Conservation (phyloP, 2,888 invertebrate species). For the Plutella xylostella region DNA sequence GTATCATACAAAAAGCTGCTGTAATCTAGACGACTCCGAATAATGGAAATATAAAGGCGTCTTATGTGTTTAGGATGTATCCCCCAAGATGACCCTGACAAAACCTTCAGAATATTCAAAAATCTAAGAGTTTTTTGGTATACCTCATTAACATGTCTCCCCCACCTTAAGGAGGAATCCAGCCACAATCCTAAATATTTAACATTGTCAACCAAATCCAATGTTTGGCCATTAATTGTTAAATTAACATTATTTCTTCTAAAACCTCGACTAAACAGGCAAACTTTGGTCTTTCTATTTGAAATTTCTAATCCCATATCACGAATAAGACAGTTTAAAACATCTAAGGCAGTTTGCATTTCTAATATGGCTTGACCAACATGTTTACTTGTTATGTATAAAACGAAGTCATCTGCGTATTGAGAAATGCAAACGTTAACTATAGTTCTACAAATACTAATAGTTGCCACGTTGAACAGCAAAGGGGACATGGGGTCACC, state of each 20-base stretch:
- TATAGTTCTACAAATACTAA: not conserved
- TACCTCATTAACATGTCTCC: conserved; percentile 3
- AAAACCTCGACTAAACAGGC: not conserved
- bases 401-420: not conserved
- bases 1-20: conserved; percentile 2
- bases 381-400: not conserved
- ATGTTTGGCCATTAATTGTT: not conserved
- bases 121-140: not conserved
- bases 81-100: conserved; percentile 5
- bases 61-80: conserved; percentile 7
- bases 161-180: conserved; percentile 2
- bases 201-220: not conserved
- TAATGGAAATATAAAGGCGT: conserved; percentile 5
- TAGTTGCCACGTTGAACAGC: not conserved
- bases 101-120: conserved; percentile 5
- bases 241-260: not conserved
- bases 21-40: conserved; percentile 9
- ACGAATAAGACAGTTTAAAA: not conserved
- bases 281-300: not conserved
- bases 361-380: not conserved
- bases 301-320: not conserved
- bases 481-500: not conserved
- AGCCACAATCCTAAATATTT: conserved; percentile 8
- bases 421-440: not conserved
- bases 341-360: not conserved